Base-by-base conservation (phyloP, 2,113 vertebrate genomes). In the Oceanodroma tethys region DNA sequence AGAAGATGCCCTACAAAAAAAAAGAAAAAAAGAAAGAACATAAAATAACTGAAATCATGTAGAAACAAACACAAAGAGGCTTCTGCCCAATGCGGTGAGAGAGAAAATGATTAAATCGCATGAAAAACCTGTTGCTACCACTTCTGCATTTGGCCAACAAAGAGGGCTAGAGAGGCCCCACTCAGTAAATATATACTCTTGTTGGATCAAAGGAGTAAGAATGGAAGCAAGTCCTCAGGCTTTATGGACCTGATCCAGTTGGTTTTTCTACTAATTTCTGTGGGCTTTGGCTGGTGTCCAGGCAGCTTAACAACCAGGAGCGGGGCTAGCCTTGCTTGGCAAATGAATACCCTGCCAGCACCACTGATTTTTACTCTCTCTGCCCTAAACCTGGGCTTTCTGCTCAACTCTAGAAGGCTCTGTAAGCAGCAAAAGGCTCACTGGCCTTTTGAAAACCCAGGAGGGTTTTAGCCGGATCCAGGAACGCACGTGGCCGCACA, bases 211-310 rank as follows among this genome's bases (percentile, higher is more conserved):
- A 97, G 94, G 62, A 29, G 48, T 72, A 85, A 89, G 93, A 91
- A 94, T 95, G 97, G 95, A 95, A 94, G 89, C 2, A 0, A 96
- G 70, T 95, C 97, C 93, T 95, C 83, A 30, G 93, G 93, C 91
- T 93, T 79, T 89, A 91, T 96, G 97, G 94, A 96, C 76, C 91
- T 66, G 86, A 93, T 92, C 97, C 94, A 95, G 89, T 95, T 87
- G 94, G 93, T 72, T 96, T 96, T 89, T 96, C 86, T 95, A 38
- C 96, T 97, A 95, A 97, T 97, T 97, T 96, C 86, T 95, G 93
- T 85, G 93, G 96, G 96, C 76, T 95, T 96, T 96, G 95, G 93
- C 93, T 73, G 62, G 47, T n/a, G 29, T 80, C 88, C 97, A 96
- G 63, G 86, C n/a, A 95, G 86, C 89, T 87, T 75, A 89, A 47